Conservation (phyloP, 2,888 invertebrate genomes). For the Idaea straminata region DNA sequence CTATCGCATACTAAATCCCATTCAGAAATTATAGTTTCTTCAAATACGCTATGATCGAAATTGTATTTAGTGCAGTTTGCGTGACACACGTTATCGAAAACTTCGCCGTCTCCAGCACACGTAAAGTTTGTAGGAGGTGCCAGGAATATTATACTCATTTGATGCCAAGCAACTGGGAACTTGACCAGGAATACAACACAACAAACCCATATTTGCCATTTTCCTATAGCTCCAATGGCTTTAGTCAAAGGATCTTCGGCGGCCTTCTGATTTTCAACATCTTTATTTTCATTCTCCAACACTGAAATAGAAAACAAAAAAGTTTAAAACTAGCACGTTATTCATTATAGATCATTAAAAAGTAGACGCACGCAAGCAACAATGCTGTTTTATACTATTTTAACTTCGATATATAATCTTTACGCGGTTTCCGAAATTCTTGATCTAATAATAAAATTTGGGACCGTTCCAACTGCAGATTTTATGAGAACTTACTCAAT, state of each 20-base stretch:
- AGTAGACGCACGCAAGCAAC: neutral
- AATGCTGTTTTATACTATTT: neutral
- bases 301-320: slow-evolving; percentile 47
- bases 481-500: slow-evolving; percentile 27
- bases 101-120: slow-evolving; percentile 55
- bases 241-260: slow-evolving; percentile 83
- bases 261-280: slow-evolving; percentile 47
- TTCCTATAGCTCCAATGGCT: slow-evolving; percentile 85
- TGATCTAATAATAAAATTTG: slow-evolving; percentile 21
- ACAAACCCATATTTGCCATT: slow-evolving; percentile 88
- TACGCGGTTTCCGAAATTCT: neutral
- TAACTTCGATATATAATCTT: slow-evolving; percentile 4
- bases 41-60: slow-evolving; percentile 83
- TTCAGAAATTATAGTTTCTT: slow-evolving; percentile 86
- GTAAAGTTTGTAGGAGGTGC: slow-evolving; percentile 83
- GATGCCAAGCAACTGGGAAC: slow-evolving; percentile 90
- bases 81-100: slow-evolving; percentile 70
- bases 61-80: slow-evolving; percentile 77
- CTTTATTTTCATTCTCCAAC: slow-evolving; percentile 61
- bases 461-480: slow-evolving; percentile 19
- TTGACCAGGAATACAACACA: slow-evolving; percentile 85
- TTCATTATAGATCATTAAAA: neutral
- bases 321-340: neutral
- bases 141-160: slow-evolving; percentile 88
- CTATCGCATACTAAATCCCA: slow-evolving; percentile 87